Conservation (phyloP, 2,797 vertebrate genomes). For the Aphelocoma californica region DNA sequence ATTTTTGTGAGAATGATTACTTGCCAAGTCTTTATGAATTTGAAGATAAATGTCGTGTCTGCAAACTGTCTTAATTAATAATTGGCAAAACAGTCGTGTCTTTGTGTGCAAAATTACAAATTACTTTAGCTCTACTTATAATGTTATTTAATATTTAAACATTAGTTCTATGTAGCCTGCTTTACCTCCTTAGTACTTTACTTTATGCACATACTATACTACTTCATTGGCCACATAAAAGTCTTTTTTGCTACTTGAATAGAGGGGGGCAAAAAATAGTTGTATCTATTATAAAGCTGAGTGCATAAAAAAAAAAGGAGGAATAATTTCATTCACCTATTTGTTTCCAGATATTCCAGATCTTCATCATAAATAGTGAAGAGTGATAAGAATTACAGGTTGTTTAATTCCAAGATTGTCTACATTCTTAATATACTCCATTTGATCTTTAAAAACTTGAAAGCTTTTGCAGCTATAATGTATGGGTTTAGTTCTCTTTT, state of each 20-base stretch:
- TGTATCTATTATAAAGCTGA: neutral
- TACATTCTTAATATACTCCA: neutral
- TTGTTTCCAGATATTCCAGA: neutral
- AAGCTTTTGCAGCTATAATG: neutral
- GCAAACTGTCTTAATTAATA: constrained; percentile 42
- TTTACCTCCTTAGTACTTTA: neutral
- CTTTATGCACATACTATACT: neutral
- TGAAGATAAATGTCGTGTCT: constrained; percentile 49
- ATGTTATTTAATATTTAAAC: neutral
- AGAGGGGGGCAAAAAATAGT: neutral
- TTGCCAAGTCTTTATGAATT: constrained; percentile 51
- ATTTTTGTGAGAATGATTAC: constrained; percentile 36
- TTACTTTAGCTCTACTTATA: neutral
- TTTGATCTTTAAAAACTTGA: neutral
- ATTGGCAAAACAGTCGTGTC: constrained; percentile 22
- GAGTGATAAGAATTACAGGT: neutral
- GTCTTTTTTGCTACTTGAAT: neutral
- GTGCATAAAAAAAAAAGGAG: neutral
- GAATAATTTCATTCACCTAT: neutral
- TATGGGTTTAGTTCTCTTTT: neutral
- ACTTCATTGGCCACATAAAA: neutral
- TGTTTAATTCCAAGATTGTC: neutral
- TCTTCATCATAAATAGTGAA: neutral
- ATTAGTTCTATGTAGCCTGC: neutral
- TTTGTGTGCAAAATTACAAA: neutral